Evolutionary conservation across 2,888 invertebrate genomes (phyloP), one percentile per base, ranked within the genome.

Genomic region (Lamproptera curius): DNA sequence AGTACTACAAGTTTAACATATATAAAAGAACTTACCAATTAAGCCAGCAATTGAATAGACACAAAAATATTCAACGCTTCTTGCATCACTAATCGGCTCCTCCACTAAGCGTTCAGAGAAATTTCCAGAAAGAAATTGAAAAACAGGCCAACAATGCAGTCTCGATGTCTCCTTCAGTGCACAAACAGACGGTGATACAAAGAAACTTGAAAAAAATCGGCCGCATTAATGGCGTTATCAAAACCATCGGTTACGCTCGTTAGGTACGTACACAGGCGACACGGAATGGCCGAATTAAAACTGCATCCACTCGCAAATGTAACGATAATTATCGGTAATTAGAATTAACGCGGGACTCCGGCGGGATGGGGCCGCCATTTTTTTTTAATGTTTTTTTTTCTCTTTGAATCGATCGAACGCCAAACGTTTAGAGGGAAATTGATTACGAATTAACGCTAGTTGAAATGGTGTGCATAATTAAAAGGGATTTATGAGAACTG

Each of bases 261-360:
- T 80, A 73, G 73, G 55, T 51, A 67, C 63, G 56, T 59, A 61
- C 63, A 60, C 63, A 60, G 56, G 63, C 62, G 65, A 65, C 67
- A 72, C 76, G 69, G 71, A 75, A 76, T 72, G 73, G 73, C 61
- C 70, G 77, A 79, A 79, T 81, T 81, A 81, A 82, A 82, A 81
- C 76, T 81, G 81, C 80, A 79, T 79, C 67, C 66, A 63, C 61
- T 59, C 50, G 65, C 65, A 66, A 58, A 63, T 61, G 66, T 65
- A 63, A 72, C 76, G 73, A 73, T 77, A 78, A 81, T 78, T 77
- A 79, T 72, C 65, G 68, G 74, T 76, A 80, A 81, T 81, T 79
- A 79, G 80, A 78, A 71, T 72, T 67, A 65, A 68, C 69, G 73
- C 64, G 69, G 67, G 38, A 34, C 28, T 37, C 47, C 26, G n/a